Evolutionary conservation across 2,797 vertebrate species (phyloP).

Genomic region (Tragelaphus eurycerus): DNA sequence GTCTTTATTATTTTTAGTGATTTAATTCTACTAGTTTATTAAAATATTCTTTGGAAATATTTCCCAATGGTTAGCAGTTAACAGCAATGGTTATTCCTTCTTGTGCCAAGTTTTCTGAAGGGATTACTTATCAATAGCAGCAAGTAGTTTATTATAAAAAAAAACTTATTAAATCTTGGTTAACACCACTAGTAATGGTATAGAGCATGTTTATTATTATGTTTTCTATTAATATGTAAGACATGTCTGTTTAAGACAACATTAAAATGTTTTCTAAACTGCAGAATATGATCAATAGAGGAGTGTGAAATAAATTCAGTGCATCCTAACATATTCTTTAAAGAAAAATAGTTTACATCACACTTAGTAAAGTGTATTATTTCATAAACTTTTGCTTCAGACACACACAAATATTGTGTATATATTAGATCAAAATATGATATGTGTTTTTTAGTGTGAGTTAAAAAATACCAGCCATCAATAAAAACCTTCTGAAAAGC

Average conservation of each 20-base stretch:
- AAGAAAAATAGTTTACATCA: not conserved
- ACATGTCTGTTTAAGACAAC: not conserved
- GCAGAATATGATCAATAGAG: not conserved
- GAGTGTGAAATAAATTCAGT: not conserved
- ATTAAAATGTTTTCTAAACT: not conserved
- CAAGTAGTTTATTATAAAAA: not conserved
- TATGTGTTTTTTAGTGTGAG: not conserved
- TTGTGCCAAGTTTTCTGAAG: not conserved
- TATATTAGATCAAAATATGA: not conserved
- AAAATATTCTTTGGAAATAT: not conserved
- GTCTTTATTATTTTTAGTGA: not conserved
- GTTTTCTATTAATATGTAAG: constrained; percentile 13
- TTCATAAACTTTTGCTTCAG: constrained; percentile 12
- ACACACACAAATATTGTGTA: not conserved
- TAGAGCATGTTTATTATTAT: not conserved
- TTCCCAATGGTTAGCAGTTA: constrained; percentile 7
- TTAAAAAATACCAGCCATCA: not conserved
- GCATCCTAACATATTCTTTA: not conserved
- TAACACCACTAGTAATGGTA: not conserved
- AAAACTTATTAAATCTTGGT: not conserved
- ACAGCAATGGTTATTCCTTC: not conserved
- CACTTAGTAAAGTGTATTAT: not conserved
- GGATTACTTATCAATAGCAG: not conserved
- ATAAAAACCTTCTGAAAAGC: constrained; percentile 5
- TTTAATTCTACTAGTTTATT: not conserved